phyloP scores from a whole-genome alignment of 2,797 vertebrate species.

The Dicrostonyx torquatus region DNA sequence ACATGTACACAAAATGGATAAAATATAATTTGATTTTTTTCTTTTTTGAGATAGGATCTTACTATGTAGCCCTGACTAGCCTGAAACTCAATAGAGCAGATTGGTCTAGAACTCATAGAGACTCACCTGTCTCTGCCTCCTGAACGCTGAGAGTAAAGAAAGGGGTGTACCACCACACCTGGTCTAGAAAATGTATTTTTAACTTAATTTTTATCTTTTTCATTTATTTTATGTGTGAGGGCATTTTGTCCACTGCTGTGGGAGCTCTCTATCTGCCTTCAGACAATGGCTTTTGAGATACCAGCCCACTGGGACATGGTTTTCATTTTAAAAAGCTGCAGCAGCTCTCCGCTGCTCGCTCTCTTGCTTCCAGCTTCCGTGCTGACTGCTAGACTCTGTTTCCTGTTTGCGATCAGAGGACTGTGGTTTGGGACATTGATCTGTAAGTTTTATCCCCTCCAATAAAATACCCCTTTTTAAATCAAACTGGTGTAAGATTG shows the following conservation, averaged over 20 bases:
- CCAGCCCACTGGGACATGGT: too few relatives aligned
- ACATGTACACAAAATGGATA: neutral
- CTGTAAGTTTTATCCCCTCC: too few relatives aligned
- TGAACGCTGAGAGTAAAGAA: neutral
- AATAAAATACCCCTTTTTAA: too few relatives aligned
- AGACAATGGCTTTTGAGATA: too few relatives aligned
- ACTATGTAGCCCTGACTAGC: neutral
- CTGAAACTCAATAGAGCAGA: neutral
- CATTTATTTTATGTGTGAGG: neutral
- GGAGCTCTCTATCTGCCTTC: too few relatives aligned
- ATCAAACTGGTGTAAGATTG: too few relatives aligned
- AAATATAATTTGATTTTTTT: neutral
- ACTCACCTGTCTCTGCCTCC: neutral
- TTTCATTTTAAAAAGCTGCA: too few relatives aligned
- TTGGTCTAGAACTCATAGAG: neutral
- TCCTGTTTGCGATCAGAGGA: too few relatives aligned
- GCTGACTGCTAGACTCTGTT: too few relatives aligned
- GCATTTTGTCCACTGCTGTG: neutral
- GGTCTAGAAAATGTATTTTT: neutral
- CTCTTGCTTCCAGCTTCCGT: too few relatives aligned
- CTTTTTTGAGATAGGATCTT: neutral
- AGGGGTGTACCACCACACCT: neutral
- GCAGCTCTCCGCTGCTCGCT: too few relatives aligned
- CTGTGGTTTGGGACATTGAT: too few relatives aligned
- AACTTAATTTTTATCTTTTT: neutral